A percentile compares a stretch with the other conserved stretches of the same genome.
These are phyloP conservation scores for Patella pellucida DNA, from an alignment of 2,888 invertebrate species.

Conservation along the genomic window DNA sequence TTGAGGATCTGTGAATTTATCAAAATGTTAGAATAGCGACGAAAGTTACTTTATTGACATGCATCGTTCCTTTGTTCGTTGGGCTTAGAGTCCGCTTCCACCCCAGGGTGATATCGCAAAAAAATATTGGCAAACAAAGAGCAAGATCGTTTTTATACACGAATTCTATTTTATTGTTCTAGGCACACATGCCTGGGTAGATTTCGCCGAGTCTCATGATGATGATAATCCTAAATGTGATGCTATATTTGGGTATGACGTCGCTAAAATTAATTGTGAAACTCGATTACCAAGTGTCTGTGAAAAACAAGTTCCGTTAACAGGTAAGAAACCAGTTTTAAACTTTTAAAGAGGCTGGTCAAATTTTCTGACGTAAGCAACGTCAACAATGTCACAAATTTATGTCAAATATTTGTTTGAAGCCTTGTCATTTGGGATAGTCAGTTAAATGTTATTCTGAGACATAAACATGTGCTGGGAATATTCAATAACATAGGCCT, in stretches of 20 bases:
- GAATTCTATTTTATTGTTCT: not conserved
- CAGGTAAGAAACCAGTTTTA: not conserved
- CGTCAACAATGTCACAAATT: too few species aligned
- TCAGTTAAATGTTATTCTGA: too few species aligned
- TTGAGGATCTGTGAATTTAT: too few species aligned
- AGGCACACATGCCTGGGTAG: conserved; percentile 10
- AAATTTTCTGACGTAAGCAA: too few species aligned
- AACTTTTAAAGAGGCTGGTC: too few species aligned
- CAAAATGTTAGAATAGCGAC: too few species aligned
- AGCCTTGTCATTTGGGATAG: too few species aligned
- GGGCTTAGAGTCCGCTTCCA: not conserved
- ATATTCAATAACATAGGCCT: too few species aligned
- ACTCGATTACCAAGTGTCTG: not conserved
- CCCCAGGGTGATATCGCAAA: not conserved
- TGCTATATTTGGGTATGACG: not conserved
- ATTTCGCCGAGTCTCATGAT: not conserved
- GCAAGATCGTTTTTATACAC: not conserved
- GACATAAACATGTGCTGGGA: too few species aligned
- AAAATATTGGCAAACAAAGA: not conserved
- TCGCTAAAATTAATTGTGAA: not conserved
- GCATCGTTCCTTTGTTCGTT: not conserved
- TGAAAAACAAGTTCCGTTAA: not conserved
- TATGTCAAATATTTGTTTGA: too few species aligned
- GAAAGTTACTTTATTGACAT: not conserved
- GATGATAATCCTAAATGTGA: not conserved